phyloP scores from a whole-genome alignment of 2,888 invertebrate genomes.

The Drosophila nigricruria region DNA sequence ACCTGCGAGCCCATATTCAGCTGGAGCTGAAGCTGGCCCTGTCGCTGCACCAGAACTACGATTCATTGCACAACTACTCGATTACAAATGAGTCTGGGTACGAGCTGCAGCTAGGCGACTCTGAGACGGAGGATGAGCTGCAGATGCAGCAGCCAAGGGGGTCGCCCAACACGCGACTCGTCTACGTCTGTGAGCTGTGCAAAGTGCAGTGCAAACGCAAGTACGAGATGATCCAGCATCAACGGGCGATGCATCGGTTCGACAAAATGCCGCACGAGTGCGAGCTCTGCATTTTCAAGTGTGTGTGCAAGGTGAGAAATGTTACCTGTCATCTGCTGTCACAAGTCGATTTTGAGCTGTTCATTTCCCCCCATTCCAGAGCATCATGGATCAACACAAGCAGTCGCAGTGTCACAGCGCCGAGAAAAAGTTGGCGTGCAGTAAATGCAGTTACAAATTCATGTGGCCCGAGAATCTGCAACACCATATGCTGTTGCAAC shows the following conservation, averaged over 20 bases:
- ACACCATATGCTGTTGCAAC: conserved; percentile 71
- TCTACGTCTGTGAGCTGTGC: conserved; percentile 81
- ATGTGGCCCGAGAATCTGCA: conserved; percentile 84
- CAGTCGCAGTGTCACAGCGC: conserved; percentile 83
- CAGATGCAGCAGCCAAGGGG: conserved; percentile 24
- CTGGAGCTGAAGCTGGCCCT: conserved; percentile 63
- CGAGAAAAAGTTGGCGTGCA: conserved; percentile 78
- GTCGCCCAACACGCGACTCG: conserved; percentile 21
- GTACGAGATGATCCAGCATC: conserved; percentile 83
- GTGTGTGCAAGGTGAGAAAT: conserved; percentile 84
- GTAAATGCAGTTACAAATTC: conserved; percentile 82
- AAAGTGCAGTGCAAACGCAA: conserved; percentile 79
- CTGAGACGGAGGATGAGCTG: conserved; percentile 84
- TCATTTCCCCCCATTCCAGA: conserved; percentile 73
- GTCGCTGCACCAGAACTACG: conserved; percentile 60
- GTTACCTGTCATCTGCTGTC: background rate
- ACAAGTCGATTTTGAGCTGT: background rate
- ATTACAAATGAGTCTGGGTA: conserved; percentile 83
- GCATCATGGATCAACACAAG: conserved; percentile 87
- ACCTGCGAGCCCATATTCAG: conserved; percentile 75
- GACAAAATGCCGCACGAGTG: conserved; percentile 87
- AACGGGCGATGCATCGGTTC: conserved; percentile 82
- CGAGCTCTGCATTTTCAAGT: conserved; percentile 86
- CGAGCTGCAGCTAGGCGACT: conserved; percentile 83
- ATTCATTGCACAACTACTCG: conserved; percentile 78